phyloP scores from a whole-genome alignment of 2,113 vertebrate species.

The Choloepus hoffmanni region DNA sequence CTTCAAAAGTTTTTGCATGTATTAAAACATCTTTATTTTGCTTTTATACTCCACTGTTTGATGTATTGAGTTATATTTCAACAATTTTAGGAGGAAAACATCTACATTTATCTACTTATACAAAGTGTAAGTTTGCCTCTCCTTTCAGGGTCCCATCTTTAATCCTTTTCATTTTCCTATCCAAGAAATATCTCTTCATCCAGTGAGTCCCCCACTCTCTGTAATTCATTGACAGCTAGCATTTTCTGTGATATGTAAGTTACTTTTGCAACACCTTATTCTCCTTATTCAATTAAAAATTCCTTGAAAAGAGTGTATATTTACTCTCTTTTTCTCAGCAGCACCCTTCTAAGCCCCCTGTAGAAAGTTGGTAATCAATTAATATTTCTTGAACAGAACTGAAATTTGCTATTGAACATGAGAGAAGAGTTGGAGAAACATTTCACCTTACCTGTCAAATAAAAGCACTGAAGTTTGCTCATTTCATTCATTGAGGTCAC shows the following conservation, averaged over 20 bases:
- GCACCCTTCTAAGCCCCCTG: not conserved
- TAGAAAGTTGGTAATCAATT: constrained; percentile 6
- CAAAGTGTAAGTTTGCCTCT: not conserved
- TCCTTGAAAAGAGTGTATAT: not conserved
- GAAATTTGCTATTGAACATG: constrained; percentile 21
- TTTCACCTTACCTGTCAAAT: not conserved
- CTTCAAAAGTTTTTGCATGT: not conserved
- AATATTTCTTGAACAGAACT: constrained; percentile 42
- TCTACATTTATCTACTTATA: not conserved
- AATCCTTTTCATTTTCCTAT: not conserved
- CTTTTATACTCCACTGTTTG: not conserved
- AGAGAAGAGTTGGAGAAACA: not conserved
- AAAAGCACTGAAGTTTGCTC: not conserved
- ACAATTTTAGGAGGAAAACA: not conserved
- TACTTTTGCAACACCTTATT: constrained; percentile 20
- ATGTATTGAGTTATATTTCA: constrained; percentile 2
- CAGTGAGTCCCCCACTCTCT: not conserved
- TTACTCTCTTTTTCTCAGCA: not conserved
- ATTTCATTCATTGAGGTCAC: constrained; percentile 36
- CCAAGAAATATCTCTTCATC: not conserved
- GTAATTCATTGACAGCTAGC: not conserved
- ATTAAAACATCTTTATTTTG: constrained; percentile 10
- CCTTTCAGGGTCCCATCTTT: not conserved
- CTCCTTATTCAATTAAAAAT: not conserved
- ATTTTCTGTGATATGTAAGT: not conserved